These are phyloP conservation scores for Leptestheria dahalacensis DNA, from an alignment of 1,140 invertebrate species.

Conservation along the genomic window DNA sequence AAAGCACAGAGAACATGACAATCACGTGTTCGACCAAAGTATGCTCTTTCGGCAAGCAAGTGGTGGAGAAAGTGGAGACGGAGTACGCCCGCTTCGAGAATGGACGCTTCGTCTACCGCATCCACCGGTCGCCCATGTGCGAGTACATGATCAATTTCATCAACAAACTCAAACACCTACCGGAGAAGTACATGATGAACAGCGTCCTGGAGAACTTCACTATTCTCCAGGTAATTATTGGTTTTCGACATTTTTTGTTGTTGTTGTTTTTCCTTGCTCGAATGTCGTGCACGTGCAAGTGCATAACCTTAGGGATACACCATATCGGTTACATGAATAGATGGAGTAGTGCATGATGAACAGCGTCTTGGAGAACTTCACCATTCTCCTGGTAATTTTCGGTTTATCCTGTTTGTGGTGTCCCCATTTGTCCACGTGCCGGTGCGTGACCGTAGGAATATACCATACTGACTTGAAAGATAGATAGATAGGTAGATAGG, in stretches of 20 bases:
- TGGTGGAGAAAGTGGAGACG: conserved; percentile 98
- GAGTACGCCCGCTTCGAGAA: conserved; percentile 92
- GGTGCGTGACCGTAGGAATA: too few relatives aligned
- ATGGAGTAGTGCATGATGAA: too few relatives aligned
- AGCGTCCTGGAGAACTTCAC: conserved; percentile 99
- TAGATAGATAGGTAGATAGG: too few relatives aligned
- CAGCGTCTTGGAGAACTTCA: too few relatives aligned
- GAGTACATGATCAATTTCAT: conserved; percentile 99
- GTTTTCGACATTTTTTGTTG: conserved; percentile 4
- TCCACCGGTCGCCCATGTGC: conserved; percentile 96
- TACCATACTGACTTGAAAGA: too few relatives aligned
- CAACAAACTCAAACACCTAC: conserved; percentile 92
- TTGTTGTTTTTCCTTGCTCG: too few relatives aligned
- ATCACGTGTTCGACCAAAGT: conserved; percentile 99
- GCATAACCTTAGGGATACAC: too few relatives aligned
- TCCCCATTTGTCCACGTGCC: too few relatives aligned
- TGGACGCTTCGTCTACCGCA: conserved; percentile 88
- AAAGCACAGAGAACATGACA: conserved; percentile 95
- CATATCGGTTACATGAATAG: too few relatives aligned
- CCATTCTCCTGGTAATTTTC: too few relatives aligned
- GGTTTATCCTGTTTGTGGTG: too few relatives aligned
- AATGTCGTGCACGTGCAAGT: too few relatives aligned
- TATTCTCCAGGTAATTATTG: conserved; percentile 71
- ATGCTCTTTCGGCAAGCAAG: conserved; percentile 98
- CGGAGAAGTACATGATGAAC: conserved; percentile 99